These are phyloP conservation scores for Monochamus alternatus DNA, from an alignment of 2,888 invertebrate species.

Conservation along the genomic window DNA sequence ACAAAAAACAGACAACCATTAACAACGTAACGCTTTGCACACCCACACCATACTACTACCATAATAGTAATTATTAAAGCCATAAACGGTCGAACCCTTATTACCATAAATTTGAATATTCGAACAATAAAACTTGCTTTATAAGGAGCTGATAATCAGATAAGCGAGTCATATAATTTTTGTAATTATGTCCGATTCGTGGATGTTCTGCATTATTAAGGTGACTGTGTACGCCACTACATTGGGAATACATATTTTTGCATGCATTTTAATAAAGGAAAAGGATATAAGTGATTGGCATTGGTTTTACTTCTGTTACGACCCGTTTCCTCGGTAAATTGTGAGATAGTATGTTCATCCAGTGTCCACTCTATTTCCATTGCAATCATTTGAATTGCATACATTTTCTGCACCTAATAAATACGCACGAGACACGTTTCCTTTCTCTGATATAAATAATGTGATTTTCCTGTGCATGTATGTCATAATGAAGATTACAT, in stretches of 20 bases:
- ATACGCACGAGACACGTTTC: no score
- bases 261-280: slow-evolving; percentile 15
- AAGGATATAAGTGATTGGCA: not conserved
- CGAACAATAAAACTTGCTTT: slow-evolving; percentile 44
- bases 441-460: no score
- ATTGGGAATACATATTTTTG: slow-evolving; percentile 16
- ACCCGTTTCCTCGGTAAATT: no score
- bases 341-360: no score
- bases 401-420: no score
- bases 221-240: not conserved
- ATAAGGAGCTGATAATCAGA: slow-evolving; percentile 38
- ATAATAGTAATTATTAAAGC: slow-evolving; percentile 38
- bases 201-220: slow-evolving; percentile 19
- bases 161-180: slow-evolving; percentile 20
- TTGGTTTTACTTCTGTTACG: no score
- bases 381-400: no score
- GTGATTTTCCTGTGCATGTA: no score
- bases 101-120: slow-evolving; percentile 47
- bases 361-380: no score
- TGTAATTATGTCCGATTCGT: slow-evolving; percentile 21
- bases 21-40: slow-evolving; percentile 14
- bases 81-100: slow-evolving; percentile 36
- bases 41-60: slow-evolving; percentile 35
- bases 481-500: no score
- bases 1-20: slow-evolving; percentile 4